Evolutionary conservation across 1,140 invertebrate genomes (phyloP), one percentile per base, ranked within the genome.

Genomic region (Temnothorax curvispinosus): DNA sequence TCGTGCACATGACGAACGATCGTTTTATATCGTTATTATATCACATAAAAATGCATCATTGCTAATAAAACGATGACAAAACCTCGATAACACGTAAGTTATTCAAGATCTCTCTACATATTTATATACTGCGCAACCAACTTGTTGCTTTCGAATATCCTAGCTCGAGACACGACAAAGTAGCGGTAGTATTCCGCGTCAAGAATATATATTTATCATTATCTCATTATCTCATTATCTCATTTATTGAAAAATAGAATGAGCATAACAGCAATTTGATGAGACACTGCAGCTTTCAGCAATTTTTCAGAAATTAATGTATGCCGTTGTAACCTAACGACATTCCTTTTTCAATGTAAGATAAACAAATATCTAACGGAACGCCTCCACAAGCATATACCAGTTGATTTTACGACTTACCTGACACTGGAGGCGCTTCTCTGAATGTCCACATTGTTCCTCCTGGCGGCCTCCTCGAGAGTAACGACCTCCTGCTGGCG

Each of bases 341-440:
- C 32, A 9, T 38, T 67, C 52, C 7, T 52, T 52, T 8, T 44
- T 15, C 13, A 21, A 54, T 21, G 18, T 21, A 13, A 4, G 15
- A 47, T 3, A 9, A 44, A 62, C 15, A 15, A 18, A 47, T 44
- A 7, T 32, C 38, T 47, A 32, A 76, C 7, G 5, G 7, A 21
- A 27, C 47, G 35, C 41, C 8, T 18, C 11, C 8, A 47, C 18
- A 18, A n/a, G 8, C 35, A 47, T 35, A 18, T 3, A 56, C 32
- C 0, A n/a, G 13, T 71, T 4, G 2, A 38, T 56, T 47, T 47
- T 35, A 15, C 3, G 13, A 81, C 91, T 93, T 75, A 95, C 94
- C 94, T 94, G 71, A 94, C 89, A 85, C 76, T 93, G n/a, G 93
- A 94, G 38, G 87, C 86, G 54, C 89, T 94, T 50, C 92, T 88